Evolutionary conservation across 2,888 invertebrate genomes (phyloP), one percentile per base, ranked within the genome.

Genomic region (Tridacna gigas): DNA sequence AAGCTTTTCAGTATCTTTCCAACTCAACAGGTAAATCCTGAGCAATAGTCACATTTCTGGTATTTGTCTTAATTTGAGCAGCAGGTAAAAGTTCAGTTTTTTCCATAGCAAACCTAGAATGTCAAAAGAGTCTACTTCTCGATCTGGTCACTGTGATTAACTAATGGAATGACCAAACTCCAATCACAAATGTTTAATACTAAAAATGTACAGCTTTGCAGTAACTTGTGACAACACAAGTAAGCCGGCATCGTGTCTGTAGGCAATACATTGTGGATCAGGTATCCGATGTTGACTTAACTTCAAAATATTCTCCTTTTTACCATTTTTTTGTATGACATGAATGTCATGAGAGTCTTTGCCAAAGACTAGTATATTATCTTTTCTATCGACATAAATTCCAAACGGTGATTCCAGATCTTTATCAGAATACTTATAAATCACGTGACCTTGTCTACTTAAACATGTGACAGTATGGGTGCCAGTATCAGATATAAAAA

Each of bases 381-480:
- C 63, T 22, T 9, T 22, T 13, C 25, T 3, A 63, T 63, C 63
- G 2, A 22, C 63, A 63, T 63, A 63, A 18, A 63, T 63, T 25
- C 63, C 63, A 9, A 22, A 22, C 2, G 63, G 63, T n/a, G 22
- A 20, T 22, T 25, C 25, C 63, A 63, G 22, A 3, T 63, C 25
- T 63, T n/a, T 63, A 22, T 63, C 63, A n/a, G 63, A 63, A 22
- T 63, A 63, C 63, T 63, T 18, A 22, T 63, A 63, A 22, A 63
- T 4, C 22, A 63, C 63, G 13, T 13, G 22, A 25, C 63, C 63
- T 63, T 22, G 63, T 22, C 22, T n/a, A 63, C 25, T 22, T 2
- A 63, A 22, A 63, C 63, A 63, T 3, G 63, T 63, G 63, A 63
- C 63, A 63, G 9, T 9, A 22, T 25, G 12, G 2, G 63, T 63